Conservation (phyloP, 1,140 invertebrate species). For the Cyclina sinensis region DNA sequence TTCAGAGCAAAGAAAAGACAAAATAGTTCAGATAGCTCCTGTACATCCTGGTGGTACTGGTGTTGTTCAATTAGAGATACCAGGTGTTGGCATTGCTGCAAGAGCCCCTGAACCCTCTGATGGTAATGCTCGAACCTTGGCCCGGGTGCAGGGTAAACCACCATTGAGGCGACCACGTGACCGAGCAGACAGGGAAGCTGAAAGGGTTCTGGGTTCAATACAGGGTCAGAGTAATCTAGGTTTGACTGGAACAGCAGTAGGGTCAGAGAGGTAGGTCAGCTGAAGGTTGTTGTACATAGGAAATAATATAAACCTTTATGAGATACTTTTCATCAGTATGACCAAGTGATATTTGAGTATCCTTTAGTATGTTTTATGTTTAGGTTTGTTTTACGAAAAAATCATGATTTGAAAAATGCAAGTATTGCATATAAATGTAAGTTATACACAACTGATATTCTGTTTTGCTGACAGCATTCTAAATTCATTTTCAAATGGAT, state of each 20-base stretch:
- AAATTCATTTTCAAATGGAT: too few relatives aligned
- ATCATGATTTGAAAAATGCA: too few relatives aligned
- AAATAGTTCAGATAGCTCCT: neutral
- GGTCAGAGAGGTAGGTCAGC: slow-evolving; percentile 28
- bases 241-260: slow-evolving; percentile 47
- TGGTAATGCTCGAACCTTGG: neutral
- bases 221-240: slow-evolving; percentile 54
- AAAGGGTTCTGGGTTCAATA: slow-evolving; percentile 37
- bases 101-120: slow-evolving; percentile 12
- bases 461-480: too few relatives aligned
- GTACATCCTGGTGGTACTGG: neutral
- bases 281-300: too few relatives aligned
- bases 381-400: too few relatives aligned
- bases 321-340: too few relatives aligned
- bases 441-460: too few relatives aligned
- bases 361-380: too few relatives aligned
- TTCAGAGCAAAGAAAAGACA: slow-evolving; percentile 44
- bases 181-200: slow-evolving; percentile 41
- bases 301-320: too few relatives aligned
- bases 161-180: slow-evolving; percentile 42
- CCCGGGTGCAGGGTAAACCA: neutral
- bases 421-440: too few relatives aligned
- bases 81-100: slow-evolving; percentile 49
- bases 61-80: slow-evolving; percentile 49
- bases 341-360: too few relatives aligned